A percentile compares a stretch with the other conserved stretches of the same genome.
These are phyloP conservation scores for Hybos culiciformis DNA, from an alignment of 2,888 invertebrate species.

Conservation along the genomic window DNA sequence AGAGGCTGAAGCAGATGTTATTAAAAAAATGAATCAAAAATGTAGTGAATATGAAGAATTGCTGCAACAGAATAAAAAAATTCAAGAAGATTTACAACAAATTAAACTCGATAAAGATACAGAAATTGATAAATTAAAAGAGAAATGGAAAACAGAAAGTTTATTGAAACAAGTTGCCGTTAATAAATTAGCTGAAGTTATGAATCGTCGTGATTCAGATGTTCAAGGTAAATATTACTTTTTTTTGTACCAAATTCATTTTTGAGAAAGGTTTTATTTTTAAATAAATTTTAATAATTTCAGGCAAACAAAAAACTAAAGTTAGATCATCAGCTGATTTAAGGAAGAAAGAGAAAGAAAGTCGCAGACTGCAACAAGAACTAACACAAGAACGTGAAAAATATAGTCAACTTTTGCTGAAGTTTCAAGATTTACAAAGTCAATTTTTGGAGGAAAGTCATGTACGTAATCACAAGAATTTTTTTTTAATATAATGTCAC, in stretches of 20 bases:
- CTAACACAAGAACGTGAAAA: slow-evolving; percentile 88
- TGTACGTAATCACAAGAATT: slow-evolving; percentile 30
- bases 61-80: slow-evolving; percentile 56
- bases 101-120: slow-evolving; percentile 51
- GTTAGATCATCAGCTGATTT: slow-evolving; percentile 62
- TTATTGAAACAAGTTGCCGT: slow-evolving; percentile 87
- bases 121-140: slow-evolving; percentile 66
- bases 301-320: slow-evolving; percentile 66
- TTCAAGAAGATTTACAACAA: slow-evolving; percentile 63
- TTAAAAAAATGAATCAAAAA: slow-evolving; percentile 52
- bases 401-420: slow-evolving; percentile 72
- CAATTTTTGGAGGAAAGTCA: slow-evolving; percentile 71
- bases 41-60: slow-evolving; percentile 67
- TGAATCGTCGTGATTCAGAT: slow-evolving; percentile 71
- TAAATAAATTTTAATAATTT: slow-evolving; percentile 15
- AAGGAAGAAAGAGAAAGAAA: slow-evolving; percentile 86
- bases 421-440: slow-evolving; percentile 75
- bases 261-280: background rate
- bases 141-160: slow-evolving; percentile 75
- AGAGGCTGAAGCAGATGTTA: slow-evolving; percentile 58
- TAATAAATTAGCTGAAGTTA: slow-evolving; percentile 92
- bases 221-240: slow-evolving; percentile 41
- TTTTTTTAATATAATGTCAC: background rate
- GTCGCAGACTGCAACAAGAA: slow-evolving; percentile 87
- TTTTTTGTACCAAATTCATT: background rate